Base-by-base conservation (phyloP, 2,113 vertebrate genomes). In the Philantomba maxwellii region DNA sequence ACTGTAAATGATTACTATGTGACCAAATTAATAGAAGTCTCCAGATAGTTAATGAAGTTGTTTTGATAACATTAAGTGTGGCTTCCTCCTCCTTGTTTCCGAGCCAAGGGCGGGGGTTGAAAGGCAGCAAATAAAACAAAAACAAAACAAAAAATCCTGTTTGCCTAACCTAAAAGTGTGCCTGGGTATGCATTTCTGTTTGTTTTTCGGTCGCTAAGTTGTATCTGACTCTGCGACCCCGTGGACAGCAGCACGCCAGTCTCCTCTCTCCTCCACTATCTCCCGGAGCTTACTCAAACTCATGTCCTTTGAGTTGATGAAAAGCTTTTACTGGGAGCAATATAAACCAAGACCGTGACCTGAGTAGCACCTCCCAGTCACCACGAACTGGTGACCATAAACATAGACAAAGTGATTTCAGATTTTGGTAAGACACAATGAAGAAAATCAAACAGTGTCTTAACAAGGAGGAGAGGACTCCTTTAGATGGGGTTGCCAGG, bases 1-100 rank as follows among this genome's bases (percentile, higher is more conserved):
- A 70, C 86, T n/a, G 53, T 19, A 30, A 30, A 49, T 19, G 62
- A 75, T 57, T 12, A 60, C 43, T 43, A 7, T n/a, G 45, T 30
- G 45, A 47, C 87, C 49, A 77, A 84, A 78, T 45, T 33, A 30
- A 81, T 47, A 70, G 66, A 86, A 92, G 70, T 33, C 16, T 64
- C 0, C 2, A 49, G 83, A 17, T 6, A 53, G 53, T 43, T 75
- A 47, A 33, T 23, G 4, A 51, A 28, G 66, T 85, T 49, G 33
- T 87, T 78, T 60, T 88, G 73, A 33, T 64, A 25, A 58, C 14
- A 4, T 21, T 21, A 47, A 82, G 57, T 39, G 16, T 86, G 62
- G 49, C 30, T 96, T 96, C 91, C 84, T 93, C 84, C 60, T 94
- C 81, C 62, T 43, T 28, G 19, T 93, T 82, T 89, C 77, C 26